Base-by-base conservation (phyloP, 2,888 invertebrate species). In the Automeris io region DNA sequence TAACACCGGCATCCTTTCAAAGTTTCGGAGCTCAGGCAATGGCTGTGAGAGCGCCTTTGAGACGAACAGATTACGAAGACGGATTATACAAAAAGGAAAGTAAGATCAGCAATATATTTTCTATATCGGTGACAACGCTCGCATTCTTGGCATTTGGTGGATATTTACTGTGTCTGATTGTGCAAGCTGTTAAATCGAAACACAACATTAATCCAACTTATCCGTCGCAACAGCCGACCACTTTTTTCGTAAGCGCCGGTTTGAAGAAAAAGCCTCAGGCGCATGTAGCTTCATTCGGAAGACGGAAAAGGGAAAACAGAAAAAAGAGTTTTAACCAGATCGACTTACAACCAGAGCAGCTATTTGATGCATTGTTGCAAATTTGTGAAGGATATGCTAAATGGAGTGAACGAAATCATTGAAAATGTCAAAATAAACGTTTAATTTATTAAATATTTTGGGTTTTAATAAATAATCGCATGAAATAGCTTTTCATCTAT, bases 121-220 rank as follows among this genome's bases (percentile, higher is more conserved):
- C 94, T 45, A 86, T 93, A 49, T 92, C 94, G 0, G 88, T 95
- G 6, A 94, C 95, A 0, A 90, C 93, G 0, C 72, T 95, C 37
- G 92, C 95, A 0, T 95, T 95, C 73, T 73, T 95, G 5, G 95
- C 95, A 0, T 95, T 95, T 57, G 95, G 94, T 0, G 95, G 95
- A 1, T 95, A 95, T 61, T 74, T 95, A 12, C 66, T 95, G 1
- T 93, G 94, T 54, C 77, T 95, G 33, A 91, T 95, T 36, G 91
- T 94, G 18, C 91, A 93, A 56, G 92, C 93, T 0, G 89, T 94
- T 37, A 91, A 90, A 58, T 88, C 90, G 12, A 93, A 93, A 63
- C 88, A 88, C 47, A 78, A 60, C 16, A 68, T 66, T 45, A 62
- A 59, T 18, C 32, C 47, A 1, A 51, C 70, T 8, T 63, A 73